These are phyloP conservation scores for Cryptosula pallasiana DNA, from an alignment of 2,888 invertebrate species.

Conservation along the genomic window DNA sequence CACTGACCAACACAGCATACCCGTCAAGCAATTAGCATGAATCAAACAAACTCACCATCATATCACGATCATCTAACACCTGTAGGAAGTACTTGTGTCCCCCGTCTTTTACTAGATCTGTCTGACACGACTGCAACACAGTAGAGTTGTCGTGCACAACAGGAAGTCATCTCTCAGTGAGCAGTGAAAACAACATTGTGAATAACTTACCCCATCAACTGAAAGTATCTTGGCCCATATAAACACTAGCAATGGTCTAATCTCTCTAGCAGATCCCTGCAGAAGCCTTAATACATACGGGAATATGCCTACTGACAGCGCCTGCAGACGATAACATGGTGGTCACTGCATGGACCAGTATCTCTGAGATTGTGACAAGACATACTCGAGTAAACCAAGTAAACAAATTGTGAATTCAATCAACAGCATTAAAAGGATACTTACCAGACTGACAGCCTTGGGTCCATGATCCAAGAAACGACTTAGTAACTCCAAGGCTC, in stretches of 20 bases:
- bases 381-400: no score
- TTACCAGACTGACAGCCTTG: slow-evolving; percentile 82
- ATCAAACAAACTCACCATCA: slow-evolving; percentile 64
- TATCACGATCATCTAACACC: slow-evolving; percentile 78
- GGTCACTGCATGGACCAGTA: no score
- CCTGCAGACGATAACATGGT: no score
- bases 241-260: slow-evolving; percentile 87
- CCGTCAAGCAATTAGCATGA: neutral
- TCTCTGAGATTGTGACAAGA: no score
- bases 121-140: slow-evolving; percentile 76
- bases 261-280: slow-evolving; percentile 87
- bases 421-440: no score
- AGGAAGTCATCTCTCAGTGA: no score
- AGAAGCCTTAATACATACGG: slow-evolving; percentile 95
- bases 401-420: no score
- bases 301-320: slow-evolving; percentile 94
- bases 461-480: slow-evolving; percentile 88
- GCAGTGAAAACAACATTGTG: no score
- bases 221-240: slow-evolving; percentile 99
- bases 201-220: slow-evolving; percentile 75
- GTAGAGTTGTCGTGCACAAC: no score
- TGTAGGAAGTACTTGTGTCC: slow-evolving; percentile 91
- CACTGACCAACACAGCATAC: no score
- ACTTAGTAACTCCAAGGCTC: slow-evolving; percentile 88
- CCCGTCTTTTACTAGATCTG: slow-evolving; percentile 85